phyloP scores from a whole-genome alignment of 1,140 invertebrate species.

The Drosophila pachea region DNA sequence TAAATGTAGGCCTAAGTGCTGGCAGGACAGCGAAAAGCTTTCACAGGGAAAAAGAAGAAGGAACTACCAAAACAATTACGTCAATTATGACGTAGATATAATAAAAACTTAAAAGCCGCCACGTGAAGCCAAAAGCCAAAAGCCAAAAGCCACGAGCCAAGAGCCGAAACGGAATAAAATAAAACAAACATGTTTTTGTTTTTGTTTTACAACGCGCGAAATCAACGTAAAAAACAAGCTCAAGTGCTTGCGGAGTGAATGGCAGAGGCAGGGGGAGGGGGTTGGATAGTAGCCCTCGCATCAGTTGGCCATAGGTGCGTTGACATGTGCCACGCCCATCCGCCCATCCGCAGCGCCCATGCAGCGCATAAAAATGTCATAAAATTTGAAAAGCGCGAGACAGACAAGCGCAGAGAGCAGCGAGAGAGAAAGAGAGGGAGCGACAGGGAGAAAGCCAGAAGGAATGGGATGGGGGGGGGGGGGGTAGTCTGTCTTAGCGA shows the following conservation, averaged over 20 bases:
- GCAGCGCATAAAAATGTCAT: slow-evolving; percentile 72
- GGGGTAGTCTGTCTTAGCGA: background rate
- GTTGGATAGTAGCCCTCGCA: background rate
- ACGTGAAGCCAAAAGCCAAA: slow-evolving; percentile 37
- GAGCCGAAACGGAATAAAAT: slow-evolving; percentile 23
- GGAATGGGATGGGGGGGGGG: too few species aligned
- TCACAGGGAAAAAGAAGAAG: slow-evolving; percentile 26
- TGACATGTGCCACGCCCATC: slow-evolving; percentile 40
- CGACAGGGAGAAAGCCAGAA: background rate
- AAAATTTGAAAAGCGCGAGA: slow-evolving; percentile 69
- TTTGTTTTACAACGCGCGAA: slow-evolving; percentile 33
- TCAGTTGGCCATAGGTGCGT: slow-evolving; percentile 47
- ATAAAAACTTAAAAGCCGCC: slow-evolving; percentile 67
- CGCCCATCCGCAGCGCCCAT: background rate
- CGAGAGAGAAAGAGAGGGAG: background rate
- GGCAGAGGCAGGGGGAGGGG: background rate
- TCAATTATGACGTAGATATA: slow-evolving; percentile 54
- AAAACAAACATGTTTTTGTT: slow-evolving; percentile 61
- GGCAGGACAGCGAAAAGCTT: slow-evolving; percentile 62
- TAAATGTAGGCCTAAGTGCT: slow-evolving; percentile 24
- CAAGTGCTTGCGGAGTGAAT: slow-evolving; percentile 12
- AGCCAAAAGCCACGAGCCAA: slow-evolving; percentile 7
- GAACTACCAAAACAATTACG: slow-evolving; percentile 72
- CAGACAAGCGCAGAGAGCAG: slow-evolving; percentile 43
- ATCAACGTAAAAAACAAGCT: slow-evolving; percentile 41